These are phyloP conservation scores for Echeneis naucrates DNA, from an alignment of 2,797 vertebrate genomes.

Conservation along the genomic window DNA sequence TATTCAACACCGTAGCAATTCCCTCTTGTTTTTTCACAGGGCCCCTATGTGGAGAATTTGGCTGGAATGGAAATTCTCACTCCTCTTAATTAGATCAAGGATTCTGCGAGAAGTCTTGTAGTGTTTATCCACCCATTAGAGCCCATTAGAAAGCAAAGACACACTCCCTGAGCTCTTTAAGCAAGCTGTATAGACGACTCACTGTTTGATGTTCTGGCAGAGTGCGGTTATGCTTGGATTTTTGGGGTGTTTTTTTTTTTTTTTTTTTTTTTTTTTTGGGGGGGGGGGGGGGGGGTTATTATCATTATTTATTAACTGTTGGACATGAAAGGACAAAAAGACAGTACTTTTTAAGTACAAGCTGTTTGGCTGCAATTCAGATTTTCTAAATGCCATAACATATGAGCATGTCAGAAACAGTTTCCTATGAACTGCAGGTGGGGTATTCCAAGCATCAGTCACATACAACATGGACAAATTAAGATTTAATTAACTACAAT, in stretches of 20 bases:
- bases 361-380: slow-evolving; percentile 43
- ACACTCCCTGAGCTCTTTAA: slow-evolving; percentile 67
- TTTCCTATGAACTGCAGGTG: slow-evolving; percentile 1
- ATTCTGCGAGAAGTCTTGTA: slow-evolving; percentile 64
- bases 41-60: slow-evolving; percentile 53
- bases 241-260: too few relatives aligned
- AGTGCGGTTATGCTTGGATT: slow-evolving; percentile 19
- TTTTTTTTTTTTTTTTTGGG: not conserved
- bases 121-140: slow-evolving; percentile 75
- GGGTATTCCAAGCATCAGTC: not conserved
- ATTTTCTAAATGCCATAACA: slow-evolving; percentile 26
- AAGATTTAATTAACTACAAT: slow-evolving; percentile 5
- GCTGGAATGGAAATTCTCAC: slow-evolving; percentile 63
- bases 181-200: slow-evolving; percentile 62
- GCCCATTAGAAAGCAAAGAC: slow-evolving; percentile 70
- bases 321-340: slow-evolving; percentile 51
- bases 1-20: slow-evolving; percentile 47
- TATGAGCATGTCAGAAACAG: slow-evolving; percentile 18
- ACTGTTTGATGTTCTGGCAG: slow-evolving; percentile 65
- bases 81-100: slow-evolving; percentile 75
- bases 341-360: slow-evolving; percentile 24
- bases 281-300: too few relatives aligned
- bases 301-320: slow-evolving; percentile 22
- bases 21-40: slow-evolving; percentile 44
- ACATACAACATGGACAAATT: not conserved